phyloP scores from a whole-genome alignment of 2,797 vertebrate genomes.

The Steatocranus sp. region DNA sequence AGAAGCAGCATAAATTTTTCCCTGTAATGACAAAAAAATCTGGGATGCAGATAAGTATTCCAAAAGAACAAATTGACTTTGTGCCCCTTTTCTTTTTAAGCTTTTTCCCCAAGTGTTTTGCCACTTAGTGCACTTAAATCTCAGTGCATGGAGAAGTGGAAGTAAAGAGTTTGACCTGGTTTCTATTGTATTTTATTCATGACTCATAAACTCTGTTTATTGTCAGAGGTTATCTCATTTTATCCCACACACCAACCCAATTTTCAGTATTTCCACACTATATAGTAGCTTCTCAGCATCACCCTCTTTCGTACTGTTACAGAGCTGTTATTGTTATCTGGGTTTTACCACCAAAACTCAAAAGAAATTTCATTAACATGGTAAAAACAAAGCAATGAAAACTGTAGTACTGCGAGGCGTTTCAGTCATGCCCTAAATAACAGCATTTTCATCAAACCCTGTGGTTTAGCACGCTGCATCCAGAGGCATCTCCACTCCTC shows the following conservation, averaged over 20 bases:
- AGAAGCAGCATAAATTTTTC: neutral
- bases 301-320: neutral
- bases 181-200: neutral
- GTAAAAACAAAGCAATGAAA: neutral
- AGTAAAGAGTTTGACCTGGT: neutral
- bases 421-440: slow-evolving; percentile 4
- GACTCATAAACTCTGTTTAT: slow-evolving; percentile 5
- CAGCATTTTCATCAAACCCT: neutral
- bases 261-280: neutral
- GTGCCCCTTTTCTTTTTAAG: neutral
- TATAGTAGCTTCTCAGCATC: neutral
- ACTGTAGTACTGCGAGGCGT: neutral
- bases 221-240: neutral
- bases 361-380: slow-evolving; percentile 14
- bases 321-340: neutral
- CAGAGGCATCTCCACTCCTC: neutral
- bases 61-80: neutral
- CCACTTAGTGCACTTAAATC: neutral
- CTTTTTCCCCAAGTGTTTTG: neutral
- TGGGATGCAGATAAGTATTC: neutral
- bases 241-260: neutral
- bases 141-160: neutral
- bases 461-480: neutral
- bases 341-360: neutral
- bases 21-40: neutral